Base-by-base conservation (phyloP, 2,797 vertebrate species). In the Chanos chanos region DNA sequence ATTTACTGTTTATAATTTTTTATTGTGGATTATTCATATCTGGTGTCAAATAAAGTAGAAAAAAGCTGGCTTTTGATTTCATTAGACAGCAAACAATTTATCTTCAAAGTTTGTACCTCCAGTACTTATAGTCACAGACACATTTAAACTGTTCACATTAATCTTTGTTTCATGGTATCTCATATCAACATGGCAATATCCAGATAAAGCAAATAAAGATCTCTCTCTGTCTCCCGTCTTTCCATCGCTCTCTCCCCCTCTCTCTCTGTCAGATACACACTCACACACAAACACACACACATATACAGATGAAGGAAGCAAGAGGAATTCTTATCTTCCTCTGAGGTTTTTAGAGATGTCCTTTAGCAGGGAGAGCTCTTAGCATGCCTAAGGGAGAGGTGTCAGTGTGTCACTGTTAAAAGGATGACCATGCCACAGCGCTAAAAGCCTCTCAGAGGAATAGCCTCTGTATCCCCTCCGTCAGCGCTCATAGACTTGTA, bases 381-480 rank as follows among this genome's bases (percentile, higher is more conserved):
- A 58, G 27, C 41, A 3, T 40, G 27, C 63, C 28, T 50, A 40
- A 50, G 50, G 34, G 31, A 57, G 18, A 30, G n/a, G 37, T 45
- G 28, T 45, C 15, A 33, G 47, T 36, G 52, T 61, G 62, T 56
- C 39, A 28, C 30, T 58, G 65, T 50, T 64, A 62, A 62, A 50
- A 68, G 49, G 48, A 49, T 50, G 58, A 18, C 9, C 10, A 61
- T 53, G 31, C 44, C 53, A 34, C 36, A 65, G 54, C 27, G 68
- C 61, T 71, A 59, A 71, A 68, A 71, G 68, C 72, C 64, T 71
- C 64, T 36, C 57, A 45, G 47, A 41, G 61, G 10, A 45, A 18
- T 43, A 57, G 51, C 43, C 45, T 50, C 56, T 64, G 59, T 63
- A 60, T 36, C 43, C 51, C 13, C 44, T 56, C 24, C 71, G 41